Base-by-base conservation (phyloP, 2,888 invertebrate species). In the Spodoptera littoralis region DNA sequence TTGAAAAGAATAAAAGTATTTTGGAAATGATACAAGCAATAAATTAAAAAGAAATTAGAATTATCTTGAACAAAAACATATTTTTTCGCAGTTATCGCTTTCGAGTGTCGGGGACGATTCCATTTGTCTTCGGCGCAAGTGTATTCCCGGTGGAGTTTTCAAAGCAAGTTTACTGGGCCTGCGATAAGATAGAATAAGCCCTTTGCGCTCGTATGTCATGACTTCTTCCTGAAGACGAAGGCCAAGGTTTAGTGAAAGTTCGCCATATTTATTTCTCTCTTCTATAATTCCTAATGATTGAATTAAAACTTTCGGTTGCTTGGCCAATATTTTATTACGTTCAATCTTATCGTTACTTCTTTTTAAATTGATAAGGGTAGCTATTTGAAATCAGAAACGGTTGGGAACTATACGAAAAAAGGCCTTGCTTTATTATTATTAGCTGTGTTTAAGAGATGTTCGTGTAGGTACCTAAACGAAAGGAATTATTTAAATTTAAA, bases 161-260 rank as follows among this genome's bases (percentile, higher is more conserved):
- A 86, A 87, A 88, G 85, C 82, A 89, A 91, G 85, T 88, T 90
- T 90, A 91, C 88, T 89, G 88, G 87, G 83, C 70, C 82, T 77
- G 83, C 85, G 91, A 91, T 91, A 91, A 91, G 90, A 90, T 89
- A 91, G 81, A 85, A 87, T 87, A 90, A 90, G 89, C 90, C 90
- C 90, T 89, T 84, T 84, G 86, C 86, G 88, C 87, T 85, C 87
- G 85, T 90, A 88, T 88, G 86, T 90, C 88, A 89, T 86, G 87
- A 86, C 80, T 84, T 84, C 81, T 83, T 84, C 80, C 77, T 82
- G 79, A 74, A 82, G 83, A 84, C 80, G 81, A 77, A 81, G 80
- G 75, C 79, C 74, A 68, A 65, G 68, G 73, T 75, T 78, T 73
- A 44, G 44, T 57, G 69, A 52, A 67, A 59, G 22, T 78, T 76